Evolutionary conservation across 2,888 invertebrate species (phyloP).

Genomic region (Apamea sordens): DNA sequence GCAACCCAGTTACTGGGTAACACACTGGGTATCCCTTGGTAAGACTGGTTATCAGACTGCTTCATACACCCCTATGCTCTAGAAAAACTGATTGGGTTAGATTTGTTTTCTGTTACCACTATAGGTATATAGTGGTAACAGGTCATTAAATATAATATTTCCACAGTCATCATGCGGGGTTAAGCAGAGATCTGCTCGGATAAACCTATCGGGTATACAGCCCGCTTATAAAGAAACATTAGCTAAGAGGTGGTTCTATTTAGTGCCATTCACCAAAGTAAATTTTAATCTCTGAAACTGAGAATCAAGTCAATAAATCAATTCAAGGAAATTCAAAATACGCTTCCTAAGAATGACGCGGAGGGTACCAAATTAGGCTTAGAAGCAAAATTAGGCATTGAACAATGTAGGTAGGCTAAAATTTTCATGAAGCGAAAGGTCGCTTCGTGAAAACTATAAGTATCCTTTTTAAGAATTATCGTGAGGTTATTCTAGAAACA

Average conservation of each 20-base stretch:
- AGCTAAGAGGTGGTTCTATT: neutral
- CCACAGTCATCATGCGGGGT: neutral
- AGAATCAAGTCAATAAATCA: too few relatives aligned
- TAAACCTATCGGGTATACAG: neutral
- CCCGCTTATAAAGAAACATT: neutral
- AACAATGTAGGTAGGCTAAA: neutral
- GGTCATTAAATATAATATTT: neutral
- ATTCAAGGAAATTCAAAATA: conserved; percentile 5
- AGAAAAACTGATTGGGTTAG: neutral
- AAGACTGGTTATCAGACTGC: neutral
- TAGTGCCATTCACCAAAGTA: neutral
- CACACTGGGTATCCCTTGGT: neutral
- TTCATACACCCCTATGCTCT: too few relatives aligned
- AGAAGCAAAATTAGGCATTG: neutral
- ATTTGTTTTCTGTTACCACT: neutral
- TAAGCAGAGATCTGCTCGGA: neutral
- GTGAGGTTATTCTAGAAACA: neutral
- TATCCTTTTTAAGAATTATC: neutral
- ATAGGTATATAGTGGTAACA: too few relatives aligned
- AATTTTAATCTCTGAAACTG: conserved; percentile 5
- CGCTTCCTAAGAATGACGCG: neutral
- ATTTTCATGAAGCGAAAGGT: too few relatives aligned
- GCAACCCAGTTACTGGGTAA: neutral
- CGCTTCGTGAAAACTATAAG: neutral
- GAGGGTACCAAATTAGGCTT: neutral